Evolutionary conservation across 2,113 vertebrate species (phyloP), one percentile per base, ranked within the genome.

Genomic region (Leucosticte australis): DNA sequence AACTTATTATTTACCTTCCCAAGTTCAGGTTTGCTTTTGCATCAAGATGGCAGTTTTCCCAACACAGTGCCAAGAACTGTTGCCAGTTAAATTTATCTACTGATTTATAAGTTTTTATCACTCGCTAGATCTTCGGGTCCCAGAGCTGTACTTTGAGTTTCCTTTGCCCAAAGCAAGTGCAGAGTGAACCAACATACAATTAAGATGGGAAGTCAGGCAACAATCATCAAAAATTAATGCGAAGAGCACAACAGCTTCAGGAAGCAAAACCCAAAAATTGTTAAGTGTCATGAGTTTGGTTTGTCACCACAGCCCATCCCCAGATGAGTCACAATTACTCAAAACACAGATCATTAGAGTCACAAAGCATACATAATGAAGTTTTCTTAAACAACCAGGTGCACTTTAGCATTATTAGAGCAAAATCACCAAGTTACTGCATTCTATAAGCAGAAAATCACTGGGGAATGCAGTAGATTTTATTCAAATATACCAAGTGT

Each of bases 251-350:
- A 84, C 56, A 63, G 65, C 53, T 92, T 92, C 88, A 78, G 46
- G 64, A 90, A 94, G 23, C 42, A 55, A 85, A 77, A 73, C 15
- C 2, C 31, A 62, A 39, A 80, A 90, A 39, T 6, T 42, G 15
- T 60, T 17, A 77, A 74, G 39, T 83, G 57, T 57, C 83, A 78
- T 56, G 56, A 89, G 53, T 76, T 74, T 19, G 11, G 39, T 71
- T 91, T 89, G 83, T 53, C 89, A 95, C 71, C 77, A 46, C 41
- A 76, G 73, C 47, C 92, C 53, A 84, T 87, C 62, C 94, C 65
- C 62, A 84, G 49, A 64, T 92, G 91, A 89, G 69, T 84, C 96
- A 96, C 3, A 8, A 31, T n/a, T 91, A 92, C 52, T 70, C 83
- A 94, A 87, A 94, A 71, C 83, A 81, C 41, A 67, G 86, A 91